A percentile compares a stretch with the other conserved stretches of the same genome.
Conservation (phyloP, 2,888 invertebrate genomes). For the Leptinotarsa rubiginosa region DNA sequence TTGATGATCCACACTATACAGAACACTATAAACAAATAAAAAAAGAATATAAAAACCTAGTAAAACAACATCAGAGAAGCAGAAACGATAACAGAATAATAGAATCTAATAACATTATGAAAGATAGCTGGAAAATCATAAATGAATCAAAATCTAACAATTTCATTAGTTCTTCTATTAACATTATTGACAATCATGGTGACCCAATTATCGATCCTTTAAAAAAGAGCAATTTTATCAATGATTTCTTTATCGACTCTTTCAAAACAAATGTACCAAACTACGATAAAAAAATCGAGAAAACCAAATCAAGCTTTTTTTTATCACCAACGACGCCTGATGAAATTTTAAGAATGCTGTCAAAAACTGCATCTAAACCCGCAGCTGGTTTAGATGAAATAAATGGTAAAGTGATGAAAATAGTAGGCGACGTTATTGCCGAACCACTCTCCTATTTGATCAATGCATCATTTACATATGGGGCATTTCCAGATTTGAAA, state of each 20-base stretch:
- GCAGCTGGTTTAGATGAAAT: constrained; percentile 2
- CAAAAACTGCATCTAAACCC: neutral
- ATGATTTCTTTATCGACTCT: too few species aligned
- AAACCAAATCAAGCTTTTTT: too few species aligned
- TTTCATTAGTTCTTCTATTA: too few species aligned
- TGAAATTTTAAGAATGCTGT: neutral
- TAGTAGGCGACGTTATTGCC: neutral
- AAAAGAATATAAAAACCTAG: constrained; percentile 1
- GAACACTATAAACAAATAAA: constrained; percentile 13
- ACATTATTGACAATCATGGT: too few species aligned
- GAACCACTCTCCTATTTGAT: neutral
- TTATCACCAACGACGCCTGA: too few species aligned
- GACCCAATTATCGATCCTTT: neutral
- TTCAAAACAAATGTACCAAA: too few species aligned
- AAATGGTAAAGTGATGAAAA: neutral
- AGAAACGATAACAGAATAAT: constrained; percentile 1
- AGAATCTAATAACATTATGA: too few species aligned
- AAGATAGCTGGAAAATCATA: too few species aligned
- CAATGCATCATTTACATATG: neutral
- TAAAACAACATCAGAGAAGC: neutral
- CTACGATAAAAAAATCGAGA: too few species aligned
- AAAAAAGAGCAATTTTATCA: too few species aligned
- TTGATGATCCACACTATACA: constrained; percentile 8
- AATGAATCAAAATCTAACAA: too few species aligned
- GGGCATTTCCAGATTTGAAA: neutral